Conservation (phyloP, 2,113 vertebrate genomes). For the Upupa epops region DNA sequence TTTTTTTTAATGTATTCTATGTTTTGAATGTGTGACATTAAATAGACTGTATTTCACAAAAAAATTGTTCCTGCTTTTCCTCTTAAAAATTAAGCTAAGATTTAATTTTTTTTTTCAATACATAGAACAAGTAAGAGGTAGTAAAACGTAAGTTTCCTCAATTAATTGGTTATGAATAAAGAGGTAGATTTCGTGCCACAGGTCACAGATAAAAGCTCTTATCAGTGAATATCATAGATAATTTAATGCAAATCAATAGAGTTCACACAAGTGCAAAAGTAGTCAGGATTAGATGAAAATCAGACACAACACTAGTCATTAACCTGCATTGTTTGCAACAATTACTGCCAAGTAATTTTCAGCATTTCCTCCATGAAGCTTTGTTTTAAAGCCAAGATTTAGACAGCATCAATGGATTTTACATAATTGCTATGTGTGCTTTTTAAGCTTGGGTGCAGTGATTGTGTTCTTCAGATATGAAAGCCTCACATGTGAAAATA, state of each 20-base stretch:
- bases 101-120: neutral
- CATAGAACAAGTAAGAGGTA: neutral
- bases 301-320: neutral
- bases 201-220: conserved; percentile 4
- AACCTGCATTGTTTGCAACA: conserved; percentile 14
- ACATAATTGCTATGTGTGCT: neutral
- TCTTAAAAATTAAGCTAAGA: neutral
- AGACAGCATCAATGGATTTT: conserved; percentile 10
- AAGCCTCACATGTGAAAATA: neutral
- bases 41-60: neutral
- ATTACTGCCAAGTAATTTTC: conserved; percentile 16
- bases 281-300: neutral
- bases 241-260: neutral
- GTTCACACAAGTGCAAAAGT: neutral
- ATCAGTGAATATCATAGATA: neutral
- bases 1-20: neutral
- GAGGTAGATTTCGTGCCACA: neutral
- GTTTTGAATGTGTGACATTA: neutral
- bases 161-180: neutral
- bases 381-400: conserved; percentile 56
- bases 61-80: neutral
- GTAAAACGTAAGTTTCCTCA: neutral
- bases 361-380: conserved; percentile 2
- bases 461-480: neutral
- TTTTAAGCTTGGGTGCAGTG: neutral